A percentile compares a stretch with the other conserved stretches of the same genome.
These are phyloP conservation scores for Argyrosomus regius DNA, from an alignment of 2,797 vertebrate species.

Conservation along the genomic window DNA sequence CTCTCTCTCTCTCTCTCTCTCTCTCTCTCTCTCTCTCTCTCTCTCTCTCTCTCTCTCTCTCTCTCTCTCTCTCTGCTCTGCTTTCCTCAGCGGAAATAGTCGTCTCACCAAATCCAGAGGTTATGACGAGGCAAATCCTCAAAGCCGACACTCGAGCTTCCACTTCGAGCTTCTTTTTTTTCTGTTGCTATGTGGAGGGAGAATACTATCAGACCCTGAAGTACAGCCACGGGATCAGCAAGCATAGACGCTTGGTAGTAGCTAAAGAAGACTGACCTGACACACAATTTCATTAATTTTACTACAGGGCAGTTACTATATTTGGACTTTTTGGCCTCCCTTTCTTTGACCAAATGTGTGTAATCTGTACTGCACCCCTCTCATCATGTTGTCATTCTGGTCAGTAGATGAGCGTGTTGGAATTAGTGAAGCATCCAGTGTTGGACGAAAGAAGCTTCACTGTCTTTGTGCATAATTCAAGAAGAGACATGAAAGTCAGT, in stretches of 20 bases:
- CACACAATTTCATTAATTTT: neutral
- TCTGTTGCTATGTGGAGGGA: constrained; percentile 28
- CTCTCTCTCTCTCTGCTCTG: constrained; percentile 9
- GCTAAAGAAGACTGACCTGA: neutral
- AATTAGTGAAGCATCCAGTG: neutral
- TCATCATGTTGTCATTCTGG: neutral
- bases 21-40: neutral
- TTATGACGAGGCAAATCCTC: constrained; percentile 59
- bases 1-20: no score
- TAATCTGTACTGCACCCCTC: neutral
- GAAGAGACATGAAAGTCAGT: neutral
- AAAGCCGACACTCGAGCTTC: constrained; percentile 37
- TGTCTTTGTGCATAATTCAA: constrained; percentile 7
- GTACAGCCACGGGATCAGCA: neutral
- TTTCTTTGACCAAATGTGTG: no score
- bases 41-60: neutral
- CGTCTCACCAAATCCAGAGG: constrained; percentile 68
- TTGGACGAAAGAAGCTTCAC: neutral
- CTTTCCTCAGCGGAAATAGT: constrained; percentile 70
- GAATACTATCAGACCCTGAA: neutral
- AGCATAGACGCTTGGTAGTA: neutral
- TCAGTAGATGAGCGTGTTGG: neutral
- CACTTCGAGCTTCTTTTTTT: constrained; percentile 27
- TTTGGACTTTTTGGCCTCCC: no score
- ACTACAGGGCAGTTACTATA: neutral